Percentiles rank a stretch among this genome's conserved stretches.
Evolutionary conservation across 2,888 invertebrate species (phyloP).

Genomic region (Chydorus sphaericus): DNA sequence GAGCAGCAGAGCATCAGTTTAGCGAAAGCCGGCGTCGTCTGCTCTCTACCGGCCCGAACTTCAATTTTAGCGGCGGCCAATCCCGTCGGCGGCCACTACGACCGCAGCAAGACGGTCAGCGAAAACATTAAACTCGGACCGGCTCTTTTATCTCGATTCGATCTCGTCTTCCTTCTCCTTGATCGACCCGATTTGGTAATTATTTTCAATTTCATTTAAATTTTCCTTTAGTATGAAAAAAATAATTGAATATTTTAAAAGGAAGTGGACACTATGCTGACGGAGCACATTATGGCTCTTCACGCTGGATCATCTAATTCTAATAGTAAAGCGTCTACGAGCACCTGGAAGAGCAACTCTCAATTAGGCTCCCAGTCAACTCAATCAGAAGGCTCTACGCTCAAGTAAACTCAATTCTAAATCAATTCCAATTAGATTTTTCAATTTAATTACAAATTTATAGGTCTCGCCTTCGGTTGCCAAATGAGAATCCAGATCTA

Average conservation of each 20-base stretch:
- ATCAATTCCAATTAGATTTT: neutral
- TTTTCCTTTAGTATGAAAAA: neutral
- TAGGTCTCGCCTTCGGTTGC: neutral
- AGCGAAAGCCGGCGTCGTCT: constrained; percentile 65
- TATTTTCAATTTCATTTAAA: neutral
- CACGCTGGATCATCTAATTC: neutral
- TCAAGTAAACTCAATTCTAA: neutral
- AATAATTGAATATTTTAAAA: constrained; percentile 29
- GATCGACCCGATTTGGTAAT: constrained; percentile 69
- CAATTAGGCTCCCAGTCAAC: neutral
- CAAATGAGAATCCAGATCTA: constrained; percentile 47
- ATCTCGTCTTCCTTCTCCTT: constrained; percentile 75
- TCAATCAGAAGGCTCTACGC: neutral
- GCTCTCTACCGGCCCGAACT: constrained; percentile 63
- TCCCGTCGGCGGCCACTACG: constrained; percentile 75
- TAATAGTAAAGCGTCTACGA: neutral
- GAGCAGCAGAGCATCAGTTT: constrained; percentile 83
- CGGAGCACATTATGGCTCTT: constrained; percentile 67
- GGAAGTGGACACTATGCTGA: constrained; percentile 58
- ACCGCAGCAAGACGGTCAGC: constrained; percentile 67
- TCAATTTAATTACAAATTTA: neutral
- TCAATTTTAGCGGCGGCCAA: constrained; percentile 87
- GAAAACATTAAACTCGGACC: constrained; percentile 79
- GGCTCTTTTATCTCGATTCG: constrained; percentile 77
- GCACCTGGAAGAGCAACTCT: neutral